Evolutionary conservation across 2,113 vertebrate genomes (phyloP).

Genomic region (Menidia beryllina): DNA sequence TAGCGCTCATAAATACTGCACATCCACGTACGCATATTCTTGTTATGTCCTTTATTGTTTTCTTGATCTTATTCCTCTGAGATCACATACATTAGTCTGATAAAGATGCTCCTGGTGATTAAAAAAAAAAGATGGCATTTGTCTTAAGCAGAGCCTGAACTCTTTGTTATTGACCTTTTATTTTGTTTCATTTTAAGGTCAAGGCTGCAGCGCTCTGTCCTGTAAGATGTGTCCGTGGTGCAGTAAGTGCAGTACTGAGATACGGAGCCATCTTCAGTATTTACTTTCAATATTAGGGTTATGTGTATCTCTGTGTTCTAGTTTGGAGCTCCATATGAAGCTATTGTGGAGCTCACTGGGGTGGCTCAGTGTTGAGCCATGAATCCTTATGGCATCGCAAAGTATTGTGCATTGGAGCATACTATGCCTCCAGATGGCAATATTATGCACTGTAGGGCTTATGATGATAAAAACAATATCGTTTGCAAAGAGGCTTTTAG

Average conservation of each 20-base stretch:
- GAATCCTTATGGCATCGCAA: not conserved
- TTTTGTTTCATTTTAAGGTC: not conserved
- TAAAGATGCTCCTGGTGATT: slow-evolving; percentile 1
- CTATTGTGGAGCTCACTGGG: not conserved
- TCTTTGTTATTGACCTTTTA: not conserved
- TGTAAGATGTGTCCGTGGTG: too few species aligned
- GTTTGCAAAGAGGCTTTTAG: not conserved
- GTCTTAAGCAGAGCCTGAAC: slow-evolving; percentile 8
- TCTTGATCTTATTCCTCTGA: slow-evolving; percentile 11
- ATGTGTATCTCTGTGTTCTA: too few species aligned
- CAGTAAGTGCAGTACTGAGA: too few species aligned
- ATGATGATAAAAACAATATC: not conserved
- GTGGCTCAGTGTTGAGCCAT: not conserved
- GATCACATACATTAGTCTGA: not conserved
- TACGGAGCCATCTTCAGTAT: too few species aligned
- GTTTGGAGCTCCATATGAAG: too few species aligned
- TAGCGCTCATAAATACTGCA: slow-evolving; percentile 33
- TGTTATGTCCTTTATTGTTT: slow-evolving; percentile 18
- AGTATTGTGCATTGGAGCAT: not conserved
- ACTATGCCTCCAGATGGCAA: not conserved
- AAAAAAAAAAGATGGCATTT: not conserved
- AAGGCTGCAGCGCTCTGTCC: not conserved
- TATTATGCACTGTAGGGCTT: not conserved
- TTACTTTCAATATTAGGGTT: too few species aligned
- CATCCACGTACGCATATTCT: slow-evolving; percentile 9